Conservation (phyloP, 2,797 vertebrate species). For the Mycteria americana region DNA sequence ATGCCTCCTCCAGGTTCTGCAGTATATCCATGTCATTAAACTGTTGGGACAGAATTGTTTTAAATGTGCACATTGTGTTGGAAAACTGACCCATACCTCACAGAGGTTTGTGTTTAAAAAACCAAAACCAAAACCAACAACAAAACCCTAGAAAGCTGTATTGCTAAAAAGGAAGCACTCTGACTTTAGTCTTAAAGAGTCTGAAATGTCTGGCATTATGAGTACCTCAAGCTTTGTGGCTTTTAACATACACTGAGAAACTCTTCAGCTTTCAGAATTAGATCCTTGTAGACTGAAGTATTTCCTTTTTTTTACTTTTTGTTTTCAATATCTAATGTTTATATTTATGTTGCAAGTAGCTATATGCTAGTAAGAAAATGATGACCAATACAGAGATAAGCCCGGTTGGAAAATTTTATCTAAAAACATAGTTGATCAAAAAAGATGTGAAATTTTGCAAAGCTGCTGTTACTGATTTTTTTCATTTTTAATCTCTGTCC, state of each 20-base stretch:
- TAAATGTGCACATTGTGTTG: background rate
- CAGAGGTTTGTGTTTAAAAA: background rate
- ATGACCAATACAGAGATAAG: background rate
- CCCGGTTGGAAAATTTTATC: background rate
- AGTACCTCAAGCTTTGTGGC: background rate
- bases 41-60: background rate
- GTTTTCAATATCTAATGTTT: background rate
- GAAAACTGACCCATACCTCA: background rate
- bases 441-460: background rate
- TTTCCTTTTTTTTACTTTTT: background rate
- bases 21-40: background rate
- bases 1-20: background rate
- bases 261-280: background rate
- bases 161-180: background rate
- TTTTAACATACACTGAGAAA: background rate
- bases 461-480: background rate
- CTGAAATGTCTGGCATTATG: background rate
- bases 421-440: background rate
- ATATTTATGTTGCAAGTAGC: background rate
- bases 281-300: background rate
- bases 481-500: background rate
- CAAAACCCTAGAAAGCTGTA: background rate
- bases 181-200: background rate
- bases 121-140: too few relatives aligned
- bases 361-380: background rate